phyloP scores from a whole-genome alignment of 2,113 vertebrate species.

The Python bivittatus region DNA sequence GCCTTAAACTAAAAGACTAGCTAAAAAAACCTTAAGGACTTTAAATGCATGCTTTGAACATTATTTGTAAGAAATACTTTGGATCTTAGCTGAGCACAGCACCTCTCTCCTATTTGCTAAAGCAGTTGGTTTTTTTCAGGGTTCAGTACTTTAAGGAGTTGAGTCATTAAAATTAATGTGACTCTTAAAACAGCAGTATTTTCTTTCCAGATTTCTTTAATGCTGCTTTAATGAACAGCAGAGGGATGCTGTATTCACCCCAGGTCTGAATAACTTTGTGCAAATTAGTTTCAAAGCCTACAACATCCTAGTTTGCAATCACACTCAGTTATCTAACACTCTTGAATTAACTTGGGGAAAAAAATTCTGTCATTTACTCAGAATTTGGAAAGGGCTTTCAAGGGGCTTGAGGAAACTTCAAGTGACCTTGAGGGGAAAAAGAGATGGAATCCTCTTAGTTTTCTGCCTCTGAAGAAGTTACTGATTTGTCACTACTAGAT shows the following conservation, averaged over 20 bases:
- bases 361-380: background rate
- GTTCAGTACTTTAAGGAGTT: background rate
- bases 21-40: background rate
- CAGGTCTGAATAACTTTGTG: background rate
- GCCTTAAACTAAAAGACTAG: constrained; percentile 7
- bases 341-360: background rate
- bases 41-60: background rate
- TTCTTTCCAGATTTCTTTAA: background rate
- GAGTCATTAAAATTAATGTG: background rate
- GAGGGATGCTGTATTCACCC: background rate
- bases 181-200: background rate
- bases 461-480: background rate
- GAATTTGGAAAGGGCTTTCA: background rate
- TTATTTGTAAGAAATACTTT: background rate
- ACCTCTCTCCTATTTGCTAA: background rate
- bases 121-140: background rate
- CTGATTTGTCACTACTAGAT: background rate
- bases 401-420: background rate
- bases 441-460: background rate
- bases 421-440: background rate
- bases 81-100: background rate
- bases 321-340: background rate
- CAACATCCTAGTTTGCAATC: background rate
- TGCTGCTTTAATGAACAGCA: background rate
- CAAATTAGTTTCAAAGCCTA: background rate